Evolutionary conservation across 2,888 invertebrate species (phyloP), one percentile per base, ranked within the genome.

Genomic region (Meghimatium bilineatum): DNA sequence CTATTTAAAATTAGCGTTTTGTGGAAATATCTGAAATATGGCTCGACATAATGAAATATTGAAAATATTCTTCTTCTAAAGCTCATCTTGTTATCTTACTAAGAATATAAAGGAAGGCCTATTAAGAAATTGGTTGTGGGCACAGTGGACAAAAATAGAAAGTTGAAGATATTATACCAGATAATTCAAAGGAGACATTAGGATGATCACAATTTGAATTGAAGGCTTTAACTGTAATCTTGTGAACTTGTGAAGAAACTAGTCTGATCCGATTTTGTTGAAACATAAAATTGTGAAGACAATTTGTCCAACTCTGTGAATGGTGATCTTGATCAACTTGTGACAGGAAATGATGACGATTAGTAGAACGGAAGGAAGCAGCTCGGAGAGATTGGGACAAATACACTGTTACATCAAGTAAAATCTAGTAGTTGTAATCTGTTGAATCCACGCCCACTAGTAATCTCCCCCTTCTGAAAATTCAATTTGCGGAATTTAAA

Each of bases 251-350:
- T 66, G 12, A 29, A 66, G 66, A 66, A 20, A 66, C 66, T 1
- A 17, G 32, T 32, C 6, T 66, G 66, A 66, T 75, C 56, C 38
- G 56, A 75, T 32, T n/a, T 75, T 75, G 75, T 63, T 63, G 44
- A 44, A 5, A 44, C 12, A 44, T 44, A 44, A 44, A 8, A 12
- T 8, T 44, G 12, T 8, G 12, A 44, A 5, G 44, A 12, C 12
- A 12, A 44, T 44, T n/a, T n/a, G n/a, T 56, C 2, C 56, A 56
- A 56, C 56, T 8, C 56, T 20, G 20, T 23, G 14, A 56, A 23
- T 56, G 56, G 14, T 56, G n/a, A n/a, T n/a, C n/a, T 26, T 63
- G n/a, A n/a, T n/a, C 60, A 23, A n/a, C n/a, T 63, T 63, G 26
- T 63, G 60, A 63, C 26, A 56, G 60, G 60, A 56, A 56, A 56